Evolutionary conservation across 2,888 invertebrate species (phyloP).

Genomic region (Calephelis perditalis): DNA sequence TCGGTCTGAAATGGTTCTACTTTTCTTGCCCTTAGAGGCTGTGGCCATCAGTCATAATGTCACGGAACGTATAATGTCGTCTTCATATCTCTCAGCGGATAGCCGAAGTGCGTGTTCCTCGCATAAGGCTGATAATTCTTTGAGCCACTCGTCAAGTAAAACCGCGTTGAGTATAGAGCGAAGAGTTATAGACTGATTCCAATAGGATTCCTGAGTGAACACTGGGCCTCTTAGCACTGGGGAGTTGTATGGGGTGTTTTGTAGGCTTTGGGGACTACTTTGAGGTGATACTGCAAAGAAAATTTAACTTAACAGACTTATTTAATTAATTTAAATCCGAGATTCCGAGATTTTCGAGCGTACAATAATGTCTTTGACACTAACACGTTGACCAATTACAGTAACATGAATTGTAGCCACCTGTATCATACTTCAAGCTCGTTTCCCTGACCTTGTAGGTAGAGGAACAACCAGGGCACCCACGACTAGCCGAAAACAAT

Average conservation of each 20-base stretch:
- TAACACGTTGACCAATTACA: too few relatives aligned
- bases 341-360: neutral
- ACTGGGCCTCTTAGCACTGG: slow-evolving; percentile 47
- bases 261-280: slow-evolving; percentile 40
- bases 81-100: slow-evolving; percentile 51
- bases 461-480: too few relatives aligned
- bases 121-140: slow-evolving; percentile 95
- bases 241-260: slow-evolving; percentile 34
- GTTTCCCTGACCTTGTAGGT: too few relatives aligned
- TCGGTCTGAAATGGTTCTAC: slow-evolving; percentile 26
- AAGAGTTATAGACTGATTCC: slow-evolving; percentile 64
- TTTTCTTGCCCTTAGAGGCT: slow-evolving; percentile 39
- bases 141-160: slow-evolving; percentile 95
- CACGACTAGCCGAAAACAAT: too few relatives aligned
- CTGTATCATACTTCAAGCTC: too few relatives aligned
- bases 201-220: slow-evolving; percentile 65
- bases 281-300: slow-evolving; percentile 34
- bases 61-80: slow-evolving; percentile 54
- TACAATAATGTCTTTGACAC: too few relatives aligned
- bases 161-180: slow-evolving; percentile 82
- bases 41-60: slow-evolving; percentile 66
- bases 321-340: neutral
- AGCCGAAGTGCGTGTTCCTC: slow-evolving; percentile 91
- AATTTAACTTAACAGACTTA: too few relatives aligned
- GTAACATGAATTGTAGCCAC: too few relatives aligned